Base-by-base conservation (phyloP, 2,797 vertebrate genomes). In the Anguilla marmorata region DNA sequence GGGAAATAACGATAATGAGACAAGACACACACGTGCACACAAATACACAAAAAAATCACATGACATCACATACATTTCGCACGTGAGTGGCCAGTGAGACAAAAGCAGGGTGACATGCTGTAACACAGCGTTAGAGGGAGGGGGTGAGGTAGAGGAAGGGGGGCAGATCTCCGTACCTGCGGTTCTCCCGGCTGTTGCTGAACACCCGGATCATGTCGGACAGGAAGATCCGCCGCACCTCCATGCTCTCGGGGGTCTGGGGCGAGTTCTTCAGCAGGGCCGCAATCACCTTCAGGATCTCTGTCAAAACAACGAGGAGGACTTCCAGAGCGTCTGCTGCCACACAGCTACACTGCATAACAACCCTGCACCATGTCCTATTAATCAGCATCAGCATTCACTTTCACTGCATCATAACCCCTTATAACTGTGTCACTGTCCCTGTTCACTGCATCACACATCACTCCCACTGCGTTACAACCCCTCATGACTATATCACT, bases 191-290 rank as follows among this genome's bases (percentile, higher is more conserved):
- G 94, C 97, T 99, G 95, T 98, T 99, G 95, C 98, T 99, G 95
- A 99, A 99, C 94, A 99, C 96, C 96, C 99, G 99, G 96, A 99
- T 99, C 99, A 99, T 99, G 94, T 99, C 99, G 0, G 99, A 99
- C 90, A 99, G 97, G 90, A 99, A 99, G 83, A 98, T 96, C 92
- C 97, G 91, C 66, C 97, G 97, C 91, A 99, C 97, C 93, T 99
- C 99, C 96, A 99, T 96, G 89, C 93, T 96, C 93, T 99, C 99
- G 2, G 96, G 93, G 84, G 96, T 96, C 45, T 94, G 93, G 5
- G 96, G 95, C 88, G 97, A 96, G 93, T 96, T 97, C 92, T 98
- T 97, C 89, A 99, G 94, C 74, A 99, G 94, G 86, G 96, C 93
- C 1, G 99, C 98, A 86, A 99, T 98, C 93, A 99, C 97, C 95